A percentile compares a stretch with the other conserved stretches of the same genome.
Conservation (phyloP, 2,888 invertebrate species). For the Ferrisia virgata region DNA sequence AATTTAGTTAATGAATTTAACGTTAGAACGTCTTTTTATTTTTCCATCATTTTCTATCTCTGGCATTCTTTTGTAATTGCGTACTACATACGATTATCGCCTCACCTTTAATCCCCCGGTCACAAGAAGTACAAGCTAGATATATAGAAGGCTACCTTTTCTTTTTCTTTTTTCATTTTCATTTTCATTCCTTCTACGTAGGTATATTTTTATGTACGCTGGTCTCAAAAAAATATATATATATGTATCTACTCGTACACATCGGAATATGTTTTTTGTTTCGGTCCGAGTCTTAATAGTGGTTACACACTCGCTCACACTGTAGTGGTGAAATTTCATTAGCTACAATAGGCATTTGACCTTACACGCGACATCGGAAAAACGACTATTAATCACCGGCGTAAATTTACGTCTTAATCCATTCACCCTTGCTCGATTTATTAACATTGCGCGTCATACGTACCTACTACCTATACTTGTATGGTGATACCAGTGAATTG, state of each 20-base stretch:
- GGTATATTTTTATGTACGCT: too few relatives aligned
- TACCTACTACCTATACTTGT: too few relatives aligned
- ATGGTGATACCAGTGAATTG: too few relatives aligned
- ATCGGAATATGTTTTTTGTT: not conserved
- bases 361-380: slow-evolving; percentile 10
- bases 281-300: not conserved
- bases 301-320: too few relatives aligned
- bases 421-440: slow-evolving; percentile 29
- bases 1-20: not conserved
- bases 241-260: not conserved
- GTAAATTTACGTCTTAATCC: slow-evolving; percentile 26
- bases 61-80: not conserved
- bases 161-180: not conserved
- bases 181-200: too few relatives aligned
- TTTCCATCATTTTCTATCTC: not conserved
- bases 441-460: not conserved
- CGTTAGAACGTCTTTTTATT: not conserved
- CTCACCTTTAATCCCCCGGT: not conserved
- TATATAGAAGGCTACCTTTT: not conserved
- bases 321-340: slow-evolving; percentile 5
- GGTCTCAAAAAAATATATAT: not conserved
- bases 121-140: not conserved
- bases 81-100: not conserved
- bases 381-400: not conserved
- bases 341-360: not conserved